phyloP scores from a whole-genome alignment of 2,888 invertebrate genomes.

The Shargacucullia verbasci region DNA sequence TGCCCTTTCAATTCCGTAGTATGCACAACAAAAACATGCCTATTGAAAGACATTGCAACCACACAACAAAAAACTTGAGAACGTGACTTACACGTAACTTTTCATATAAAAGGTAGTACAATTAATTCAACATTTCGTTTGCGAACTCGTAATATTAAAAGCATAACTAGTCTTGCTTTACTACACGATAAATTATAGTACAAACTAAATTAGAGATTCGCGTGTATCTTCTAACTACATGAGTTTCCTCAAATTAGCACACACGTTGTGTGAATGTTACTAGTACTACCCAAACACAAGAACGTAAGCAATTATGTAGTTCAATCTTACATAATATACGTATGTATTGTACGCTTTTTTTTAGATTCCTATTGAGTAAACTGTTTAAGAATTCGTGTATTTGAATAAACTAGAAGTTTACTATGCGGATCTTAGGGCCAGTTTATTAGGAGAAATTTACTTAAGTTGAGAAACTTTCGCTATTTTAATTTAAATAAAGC shows the following conservation, averaged over 20 bases:
- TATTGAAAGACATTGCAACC: slow-evolving; percentile 5
- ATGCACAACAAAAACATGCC: slow-evolving; percentile 26
- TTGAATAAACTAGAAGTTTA: slow-evolving; percentile 46
- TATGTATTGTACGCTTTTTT: slow-evolving; percentile 35
- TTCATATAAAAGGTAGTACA: neutral
- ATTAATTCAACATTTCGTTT: slow-evolving; percentile 1
- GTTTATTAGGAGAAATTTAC: slow-evolving; percentile 43
- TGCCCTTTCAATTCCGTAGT: slow-evolving; percentile 23
- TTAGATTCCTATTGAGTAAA: slow-evolving; percentile 31
- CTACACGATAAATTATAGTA: slow-evolving; percentile 25
- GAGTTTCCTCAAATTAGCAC: slow-evolving; percentile 60
- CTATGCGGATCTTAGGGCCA: slow-evolving; percentile 38
- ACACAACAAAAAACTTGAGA: too few species aligned
- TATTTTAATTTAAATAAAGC: slow-evolving; percentile 27
- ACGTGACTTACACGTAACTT: too few species aligned
- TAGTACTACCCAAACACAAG: slow-evolving; percentile 52
- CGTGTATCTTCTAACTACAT: slow-evolving; percentile 50
- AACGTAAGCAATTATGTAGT: slow-evolving; percentile 52
- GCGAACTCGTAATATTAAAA: slow-evolving; percentile 7
- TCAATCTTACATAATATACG: slow-evolving; percentile 48
- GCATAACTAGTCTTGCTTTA: slow-evolving; percentile 10
- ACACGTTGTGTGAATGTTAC: slow-evolving; percentile 49
- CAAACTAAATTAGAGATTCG: slow-evolving; percentile 55
- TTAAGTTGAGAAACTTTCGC: slow-evolving; percentile 23
- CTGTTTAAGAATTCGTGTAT: slow-evolving; percentile 37